These are phyloP conservation scores for Drymonia ruficornis DNA, from an alignment of 2,888 invertebrate genomes.

Conservation along the genomic window DNA sequence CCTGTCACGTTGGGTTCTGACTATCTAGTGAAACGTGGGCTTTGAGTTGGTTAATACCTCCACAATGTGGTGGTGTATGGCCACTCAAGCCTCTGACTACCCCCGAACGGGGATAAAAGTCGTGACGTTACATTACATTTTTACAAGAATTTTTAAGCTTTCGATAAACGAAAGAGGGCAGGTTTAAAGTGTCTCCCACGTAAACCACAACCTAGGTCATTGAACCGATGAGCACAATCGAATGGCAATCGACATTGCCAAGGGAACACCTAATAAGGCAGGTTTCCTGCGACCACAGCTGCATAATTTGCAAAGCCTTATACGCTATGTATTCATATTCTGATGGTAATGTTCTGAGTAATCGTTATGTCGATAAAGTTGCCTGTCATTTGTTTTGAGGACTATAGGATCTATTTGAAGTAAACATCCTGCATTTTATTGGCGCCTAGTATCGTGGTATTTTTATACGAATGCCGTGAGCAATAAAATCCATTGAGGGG, in stretches of 20 bases:
- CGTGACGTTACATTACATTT: no score
- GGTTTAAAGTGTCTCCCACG: not conserved
- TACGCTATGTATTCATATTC: constrained; percentile 32
- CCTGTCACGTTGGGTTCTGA: no score
- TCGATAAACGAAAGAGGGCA: no score
- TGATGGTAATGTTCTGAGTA: not conserved
- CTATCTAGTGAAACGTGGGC: no score
- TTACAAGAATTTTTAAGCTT: no score
- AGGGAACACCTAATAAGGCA: constrained; percentile 55
- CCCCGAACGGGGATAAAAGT: no score
- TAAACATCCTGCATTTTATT: not conserved
- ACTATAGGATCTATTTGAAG: not conserved
- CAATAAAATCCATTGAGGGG: no score
- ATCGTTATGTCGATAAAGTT: not conserved
- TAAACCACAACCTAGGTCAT: constrained; percentile 25
- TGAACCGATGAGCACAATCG: constrained; percentile 29
- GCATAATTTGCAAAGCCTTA: constrained; percentile 56
- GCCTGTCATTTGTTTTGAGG: not conserved
- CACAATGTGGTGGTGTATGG: no score
- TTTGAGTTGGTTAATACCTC: no score
- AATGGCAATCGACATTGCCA: constrained; percentile 36
- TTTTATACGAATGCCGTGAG: no score
- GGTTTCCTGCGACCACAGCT: constrained; percentile 60
- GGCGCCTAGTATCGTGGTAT: not conserved
- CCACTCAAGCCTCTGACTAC: no score